Base-by-base conservation (phyloP, 2,797 vertebrate genomes). In the Danio albolineatus region DNA sequence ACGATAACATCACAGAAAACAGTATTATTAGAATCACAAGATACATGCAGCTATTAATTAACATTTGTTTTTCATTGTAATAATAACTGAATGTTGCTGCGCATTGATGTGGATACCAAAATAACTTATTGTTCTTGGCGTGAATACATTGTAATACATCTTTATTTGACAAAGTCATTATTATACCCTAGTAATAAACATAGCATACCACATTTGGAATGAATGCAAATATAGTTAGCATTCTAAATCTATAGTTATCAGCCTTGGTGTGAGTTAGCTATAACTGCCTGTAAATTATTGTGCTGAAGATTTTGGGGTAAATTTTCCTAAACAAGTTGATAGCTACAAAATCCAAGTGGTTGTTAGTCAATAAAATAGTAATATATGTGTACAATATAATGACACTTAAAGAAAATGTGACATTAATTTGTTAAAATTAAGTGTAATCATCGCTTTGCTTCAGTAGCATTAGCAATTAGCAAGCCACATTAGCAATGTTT, bases 231-330 rank as follows among this genome's bases (percentile, higher is more conserved):
- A 7, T 6, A 44, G 39, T 64, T 64, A 14, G 41, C 39, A 3
- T 62, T 64, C 6, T 65, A 5, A 7, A 14, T 49, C 6, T 36
- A 28, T 8, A 49, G 8, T 49, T 49, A 67, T 67, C 21, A 3
- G 16, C 49, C 44, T 67, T 49, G 43, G 65, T 67, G 65, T 67
- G 44, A 67, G 67, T 21, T 14, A 9, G 65, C 21, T 65, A 9
- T 48, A 46, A 66, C 13, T 66, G 43, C 16, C 21, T 13, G 64
- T 43, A 66, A 49, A 69, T 69, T 51, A 69, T 19, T 38, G 48
- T 13, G 28, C 46, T 49, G 19, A 49, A 48, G 16, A 70, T 69
- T 53, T 53, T 12, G 48, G 48, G 28, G 66, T 39, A 36, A 19
- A 53, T 21, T 19, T 10, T 16, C 7, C 7, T 14, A 60, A 57